Evolutionary conservation across 2,888 invertebrate species (phyloP), one percentile per base, ranked within the genome.

Genomic region (Pasiphila rectangulata): DNA sequence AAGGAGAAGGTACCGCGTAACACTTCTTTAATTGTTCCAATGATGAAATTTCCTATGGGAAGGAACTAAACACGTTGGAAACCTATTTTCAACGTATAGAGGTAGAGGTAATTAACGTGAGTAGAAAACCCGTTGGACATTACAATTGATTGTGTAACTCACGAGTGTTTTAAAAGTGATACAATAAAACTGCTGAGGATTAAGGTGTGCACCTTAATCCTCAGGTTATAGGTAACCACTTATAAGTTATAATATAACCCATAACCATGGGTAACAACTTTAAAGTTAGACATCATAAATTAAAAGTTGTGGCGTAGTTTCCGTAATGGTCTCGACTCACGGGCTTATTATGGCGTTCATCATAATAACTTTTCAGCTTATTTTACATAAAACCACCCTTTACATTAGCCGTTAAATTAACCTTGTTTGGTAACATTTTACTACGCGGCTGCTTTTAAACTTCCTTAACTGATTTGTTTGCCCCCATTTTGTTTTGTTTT

Each of bases 241-340:
- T 10, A 17, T 19, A 30, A 30, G 16, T 9, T 9, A 17, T 17
- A 17, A 6, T 17, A 17, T 17, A 45, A 35, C 32, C 34, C 29
- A 30, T 50, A 54, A 58, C 52, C 48, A 43, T 30, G 38, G 34
- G 45, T 51, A 32, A 32, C 32, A 9, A 50, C 53, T 56, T 51
- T 32, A 51, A 56, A 59, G 53, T 61, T 61, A 51, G 44, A 48
- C 47, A 53, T 48, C 46, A 54, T 46, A 54, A 54, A 59, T 57
- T 51, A 55, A 30, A 54, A 51, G 49, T 60, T 56, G 35, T 37
- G 34, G 45, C 48, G 38, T 44, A 51, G 48, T 56, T 43, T 37
- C 38, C 38, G 38, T 53, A 56, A 57, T 57, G 39, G 57, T 44
- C 46, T 30, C 49, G 34, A 52, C 51, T 51, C 46, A 43, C 46